Percentiles rank a stretch among this genome's conserved stretches.
Conservation (phyloP, 2,888 invertebrate species). For the Desoria tigrina region DNA sequence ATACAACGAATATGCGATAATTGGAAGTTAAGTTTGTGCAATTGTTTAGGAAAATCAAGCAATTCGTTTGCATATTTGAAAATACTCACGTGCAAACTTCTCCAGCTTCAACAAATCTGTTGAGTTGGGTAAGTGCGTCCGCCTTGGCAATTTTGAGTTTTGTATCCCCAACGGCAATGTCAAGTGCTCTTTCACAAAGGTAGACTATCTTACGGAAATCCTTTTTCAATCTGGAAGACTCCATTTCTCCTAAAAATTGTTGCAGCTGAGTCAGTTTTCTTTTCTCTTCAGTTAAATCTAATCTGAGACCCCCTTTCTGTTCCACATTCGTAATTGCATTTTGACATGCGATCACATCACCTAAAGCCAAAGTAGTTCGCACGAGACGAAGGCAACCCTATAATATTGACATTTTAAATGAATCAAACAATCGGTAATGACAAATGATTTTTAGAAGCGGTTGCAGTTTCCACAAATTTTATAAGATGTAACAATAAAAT, state of each 20-base stretch:
- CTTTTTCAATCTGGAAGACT: constrained; percentile 69
- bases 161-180: constrained; percentile 62
- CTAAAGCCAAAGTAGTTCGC: constrained; percentile 80
- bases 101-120: constrained; percentile 80
- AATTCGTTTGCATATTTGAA: too few relatives aligned
- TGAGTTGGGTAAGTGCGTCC: constrained; percentile 80
- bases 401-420: constrained; percentile 56
- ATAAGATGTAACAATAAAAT: constrained; percentile 6
- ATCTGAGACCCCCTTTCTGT: constrained; percentile 21
- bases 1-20: too few relatives aligned
- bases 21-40: constrained; percentile 16
- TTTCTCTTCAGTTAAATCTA: constrained; percentile 33
- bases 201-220: constrained; percentile 73
- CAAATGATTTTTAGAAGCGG: too few relatives aligned
- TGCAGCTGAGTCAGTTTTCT: constrained; percentile 67
- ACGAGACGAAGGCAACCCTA: constrained; percentile 67
- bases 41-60: too few relatives aligned
- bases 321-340: constrained; percentile 39
- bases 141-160: constrained; percentile 79
- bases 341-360: constrained; percentile 69
- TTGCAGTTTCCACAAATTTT: too few relatives aligned
- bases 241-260: constrained; percentile 70
- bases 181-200: constrained; percentile 34
- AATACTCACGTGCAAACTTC: constrained; percentile 71
- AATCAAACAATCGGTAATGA: constrained; percentile 2